These are phyloP conservation scores for Zophobas morio DNA, from an alignment of 1,140 invertebrate species.

Conservation along the genomic window DNA sequence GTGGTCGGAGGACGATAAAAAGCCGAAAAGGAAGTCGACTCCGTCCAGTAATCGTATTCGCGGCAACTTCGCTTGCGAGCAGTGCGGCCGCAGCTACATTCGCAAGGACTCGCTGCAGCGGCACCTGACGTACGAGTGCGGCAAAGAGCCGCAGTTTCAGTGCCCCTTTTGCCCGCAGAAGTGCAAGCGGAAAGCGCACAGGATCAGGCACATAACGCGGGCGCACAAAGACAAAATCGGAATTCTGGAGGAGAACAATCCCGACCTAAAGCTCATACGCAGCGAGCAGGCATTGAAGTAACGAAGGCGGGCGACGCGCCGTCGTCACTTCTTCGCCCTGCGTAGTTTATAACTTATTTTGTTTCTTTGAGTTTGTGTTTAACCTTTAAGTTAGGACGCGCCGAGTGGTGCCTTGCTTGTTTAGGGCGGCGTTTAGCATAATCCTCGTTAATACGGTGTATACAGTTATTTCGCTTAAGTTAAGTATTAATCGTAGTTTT, in stretches of 20 bases:
- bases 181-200: conserved; percentile 74
- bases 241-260: conserved; percentile 67
- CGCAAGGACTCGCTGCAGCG: conserved; percentile 77
- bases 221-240: conserved; percentile 72
- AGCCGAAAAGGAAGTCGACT: conserved; percentile 58
- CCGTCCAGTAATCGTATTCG: conserved; percentile 61
- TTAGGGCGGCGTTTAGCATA: conserved; percentile 28
- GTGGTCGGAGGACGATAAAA: conserved; percentile 57
- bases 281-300: background rate
- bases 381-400: conserved; percentile 26
- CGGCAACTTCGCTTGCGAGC: conserved; percentile 72
- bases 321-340: background rate
- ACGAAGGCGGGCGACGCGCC: background rate
- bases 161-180: conserved; percentile 82
- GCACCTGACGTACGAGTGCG: conserved; percentile 75
- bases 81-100: conserved; percentile 77
- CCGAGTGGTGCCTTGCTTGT: conserved; percentile 16
- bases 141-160: conserved; percentile 84
- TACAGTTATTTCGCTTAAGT: conserved; percentile 29
- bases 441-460: background rate
- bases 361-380: conserved; percentile 16
- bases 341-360: conserved; percentile 46
- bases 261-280: conserved; percentile 54
- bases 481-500: conserved; percentile 36
- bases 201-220: conserved; percentile 73